Base-by-base conservation (phyloP, 2,888 invertebrate species). In the Acanthacorydalis orientalis region DNA sequence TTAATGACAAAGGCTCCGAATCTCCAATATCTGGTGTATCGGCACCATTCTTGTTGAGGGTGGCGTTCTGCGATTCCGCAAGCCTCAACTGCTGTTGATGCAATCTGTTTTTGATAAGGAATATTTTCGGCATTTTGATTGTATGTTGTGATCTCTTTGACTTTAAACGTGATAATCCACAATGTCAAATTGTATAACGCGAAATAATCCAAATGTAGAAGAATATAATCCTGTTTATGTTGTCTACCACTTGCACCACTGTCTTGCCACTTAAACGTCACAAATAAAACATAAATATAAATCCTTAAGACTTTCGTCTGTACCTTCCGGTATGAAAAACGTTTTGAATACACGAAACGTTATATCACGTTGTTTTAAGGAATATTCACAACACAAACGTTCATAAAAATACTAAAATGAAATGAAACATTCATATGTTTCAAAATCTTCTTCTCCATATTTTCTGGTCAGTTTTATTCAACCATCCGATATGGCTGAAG, bases 31-130 rank as follows among this genome's bases (percentile, higher is more conserved):
- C 60, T 51, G 72, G 76, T 54, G 77, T 64, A 52, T 76, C 68
- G 61, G 80, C 78, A 55, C 70, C 64, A 52, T 68, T 66, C 46
- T 51, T 64, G 65, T 82, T 82, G 56, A 73, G 69, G 50, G 77
- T 72, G 58, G 83, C 74, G 68, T 87, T 86, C 68, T 87, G 87
- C 53, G 83, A 78, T 67, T 88, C 88, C 67, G 83, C 72, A 64
- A 90, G 69, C 59, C 83, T 75, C 61, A 84, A 75, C 69, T 90
- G 90, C 76, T 90, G 89, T 79, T 88, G 86, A 59, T 86, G 86
- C 73, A 90, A 75, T 64, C 89, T 79, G 68, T 89, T 85, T 71
- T 89, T 90, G 60, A 90, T 87, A 59, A 88, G 70, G 70, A 89
- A 90, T 69, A 90, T 90, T 76, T 90, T 90, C 75, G 90, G 90